Base-by-base conservation (phyloP, 2,888 invertebrate genomes). In the Mesoligia furuncula region DNA sequence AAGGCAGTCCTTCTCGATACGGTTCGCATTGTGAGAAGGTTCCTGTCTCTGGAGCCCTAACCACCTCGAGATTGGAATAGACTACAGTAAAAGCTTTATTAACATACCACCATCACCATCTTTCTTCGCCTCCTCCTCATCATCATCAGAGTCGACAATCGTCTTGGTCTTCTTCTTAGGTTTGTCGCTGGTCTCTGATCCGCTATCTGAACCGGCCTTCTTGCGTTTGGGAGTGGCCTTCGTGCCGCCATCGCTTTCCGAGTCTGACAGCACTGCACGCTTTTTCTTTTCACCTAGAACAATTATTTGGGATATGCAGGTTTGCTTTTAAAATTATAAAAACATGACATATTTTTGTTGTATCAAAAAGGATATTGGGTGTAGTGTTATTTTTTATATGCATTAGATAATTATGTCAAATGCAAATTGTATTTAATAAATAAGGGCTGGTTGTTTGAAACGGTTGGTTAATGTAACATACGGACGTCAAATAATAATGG, bases 71-170 rank as follows among this genome's bases (percentile, higher is more conserved):
- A 24, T 24, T 54, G 54, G 24, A 54, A 24, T 24, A 54, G 24
- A 24, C 54, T 1, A 54, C 11, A 11, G 11, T 4, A 61, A 59
- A 24, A 27, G 7, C 17, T 15, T 7, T n/a, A 15, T 62, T 2
- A 64, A 61, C 91, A 89, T 81, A 95, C 95, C 93, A 68, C 92
- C 92, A 67, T 96, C 97, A 54, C 90, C 89, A 11, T 89, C 91
- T 73, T 94, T 93, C 67, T 85, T 86, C 5, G 94, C 93, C 65
- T 96, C 95, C 15, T 94, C 93, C 20, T 97, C 97, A 68, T 98
- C 98, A 83, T 98, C 98, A 83, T 98, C 98, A 0, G 98, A 97
- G 88, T 98, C 98, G 11, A 98, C 97, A 2, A 98, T 89, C 82
- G 96, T 97, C 91, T 97, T 97, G 15, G 97, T 93, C 85, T 97